phyloP scores from a whole-genome alignment of 2,797 vertebrate genomes.

The Lepidocolaptes lacrymiger region DNA sequence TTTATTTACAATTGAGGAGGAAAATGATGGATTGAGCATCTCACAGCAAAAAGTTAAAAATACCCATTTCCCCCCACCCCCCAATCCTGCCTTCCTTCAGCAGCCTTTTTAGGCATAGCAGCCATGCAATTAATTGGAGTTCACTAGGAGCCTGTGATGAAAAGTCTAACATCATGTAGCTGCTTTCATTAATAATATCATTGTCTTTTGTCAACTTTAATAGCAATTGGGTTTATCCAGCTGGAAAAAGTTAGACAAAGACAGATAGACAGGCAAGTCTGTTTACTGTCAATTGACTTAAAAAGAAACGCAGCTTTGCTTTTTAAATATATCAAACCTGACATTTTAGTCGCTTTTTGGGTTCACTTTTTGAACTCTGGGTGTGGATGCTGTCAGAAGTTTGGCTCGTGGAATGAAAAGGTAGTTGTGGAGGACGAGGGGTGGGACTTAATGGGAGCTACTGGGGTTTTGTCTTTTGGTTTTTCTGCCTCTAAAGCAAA shows the following conservation, averaged over 20 bases:
- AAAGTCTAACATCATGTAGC: slow-evolving; percentile 56
- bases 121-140: slow-evolving; percentile 67
- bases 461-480: background rate
- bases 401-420: slow-evolving; percentile 13
- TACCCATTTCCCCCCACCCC: background rate
- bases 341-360: slow-evolving; percentile 42
- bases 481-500: background rate
- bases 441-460: background rate
- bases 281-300: slow-evolving; percentile 70
- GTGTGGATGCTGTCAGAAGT: slow-evolving; percentile 17
- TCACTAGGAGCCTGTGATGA: slow-evolving; percentile 57
- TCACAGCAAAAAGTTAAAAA: slow-evolving; percentile 31
- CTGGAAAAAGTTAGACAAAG: slow-evolving; percentile 74
- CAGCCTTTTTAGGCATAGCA: slow-evolving; percentile 40
- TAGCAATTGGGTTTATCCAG: slow-evolving; percentile 70
- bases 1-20: slow-evolving; percentile 23
- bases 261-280: slow-evolving; percentile 59
- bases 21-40: slow-evolving; percentile 26
- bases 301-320: slow-evolving; percentile 52
- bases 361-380: slow-evolving; percentile 48
- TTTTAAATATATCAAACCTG: slow-evolving; percentile 59
- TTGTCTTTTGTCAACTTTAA: slow-evolving; percentile 70
- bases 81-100: background rate
- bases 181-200: slow-evolving; percentile 74
- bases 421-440: background rate